Evolutionary conservation across 2,113 vertebrate genomes (phyloP), one percentile per base, ranked within the genome.

Genomic region (Pundamilia nyererei): DNA sequence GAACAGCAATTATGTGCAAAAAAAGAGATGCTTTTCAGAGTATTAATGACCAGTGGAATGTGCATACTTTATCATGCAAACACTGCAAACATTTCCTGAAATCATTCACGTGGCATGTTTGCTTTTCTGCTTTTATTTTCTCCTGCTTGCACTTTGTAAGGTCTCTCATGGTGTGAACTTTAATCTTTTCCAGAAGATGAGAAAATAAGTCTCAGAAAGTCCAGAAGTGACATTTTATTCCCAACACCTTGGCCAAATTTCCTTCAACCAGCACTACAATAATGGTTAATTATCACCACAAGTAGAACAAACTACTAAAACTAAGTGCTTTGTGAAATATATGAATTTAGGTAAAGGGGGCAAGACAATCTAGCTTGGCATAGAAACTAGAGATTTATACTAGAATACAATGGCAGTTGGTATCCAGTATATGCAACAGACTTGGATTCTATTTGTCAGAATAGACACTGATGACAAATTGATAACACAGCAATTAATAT

Each of bases 301-400:
- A 72, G 40, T 17, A 72, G 21, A 72, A 26, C 13, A 47, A 35
- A 35, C 58, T 7, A 62, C 31, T 12, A 35, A 47, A 47, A 11
- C 40, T 6, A 47, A 75, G 42, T 6, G 15, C 24, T 47, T 72
- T 42, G n/a, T 70, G n/a, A 42, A 45, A 26, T 45, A 45, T 45
- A 45, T 6, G 21, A 45, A 3, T 26, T 72, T 42, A 15, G 24
- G 24, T 75, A 3, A 47, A 75, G 14, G 24, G 14, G 1, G 24
- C 14, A 47, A 75, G 13, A 47, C 13, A 72, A 45, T 75, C 24
- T 17, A 29, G 40, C 13, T 47, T 62, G 62, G 19, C 1, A 2
- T 42, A 26, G 40, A 24, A 72, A 24, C 65, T 45, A 45, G 13
- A 72, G 65, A 72, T 72, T 45, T 72, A 72, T 26, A 45, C 65